A percentile compares a stretch with the other conserved stretches of the same genome.
These are phyloP conservation scores for Camponotus floridanus DNA, from an alignment of 1,140 invertebrate species.

Conservation along the genomic window DNA sequence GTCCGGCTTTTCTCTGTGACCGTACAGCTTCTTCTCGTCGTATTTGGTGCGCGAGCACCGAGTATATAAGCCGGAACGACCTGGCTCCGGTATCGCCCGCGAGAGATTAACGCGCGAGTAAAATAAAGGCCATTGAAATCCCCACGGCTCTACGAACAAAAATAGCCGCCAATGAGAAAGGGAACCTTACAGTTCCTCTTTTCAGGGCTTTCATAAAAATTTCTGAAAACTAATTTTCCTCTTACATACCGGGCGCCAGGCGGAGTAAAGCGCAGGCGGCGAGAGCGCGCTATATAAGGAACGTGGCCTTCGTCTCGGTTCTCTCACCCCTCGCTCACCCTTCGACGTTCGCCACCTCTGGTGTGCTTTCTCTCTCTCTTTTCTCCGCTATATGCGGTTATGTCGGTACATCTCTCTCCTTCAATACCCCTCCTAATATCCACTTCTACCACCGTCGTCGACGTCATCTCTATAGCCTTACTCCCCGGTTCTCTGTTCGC, in stretches of 20 bases:
- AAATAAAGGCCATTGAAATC: constrained; percentile 85
- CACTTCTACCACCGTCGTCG: constrained; percentile 40
- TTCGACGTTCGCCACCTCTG: constrained; percentile 50
- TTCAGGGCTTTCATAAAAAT: constrained; percentile 85
- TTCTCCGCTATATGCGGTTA: constrained; percentile 11
- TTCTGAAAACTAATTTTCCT: constrained; percentile 86
- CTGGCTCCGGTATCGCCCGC: constrained; percentile 58
- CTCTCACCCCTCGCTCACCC: constrained; percentile 63
- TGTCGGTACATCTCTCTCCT: constrained; percentile 27
- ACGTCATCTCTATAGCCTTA: constrained; percentile 55
- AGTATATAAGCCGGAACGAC: constrained; percentile 60
- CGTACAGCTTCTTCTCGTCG: constrained; percentile 1
- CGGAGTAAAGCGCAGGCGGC: constrained; percentile 65
- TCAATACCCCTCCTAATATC: constrained; percentile 44
- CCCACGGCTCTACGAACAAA: constrained; percentile 79
- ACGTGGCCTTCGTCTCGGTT: constrained; percentile 65
- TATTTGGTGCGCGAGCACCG: constrained; percentile 55
- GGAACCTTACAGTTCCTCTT: constrained; percentile 83
- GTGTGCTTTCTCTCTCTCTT: constrained; percentile 18
- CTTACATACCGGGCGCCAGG: constrained; percentile 72
- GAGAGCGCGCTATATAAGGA: constrained; percentile 65
- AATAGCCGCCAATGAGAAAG: constrained; percentile 85
- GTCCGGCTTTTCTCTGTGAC: background rate
- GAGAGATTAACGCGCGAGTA: constrained; percentile 81
- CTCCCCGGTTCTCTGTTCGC: constrained; percentile 69